Evolutionary conservation across 2,888 invertebrate genomes (phyloP).

Genomic region (Plebejus argus): DNA sequence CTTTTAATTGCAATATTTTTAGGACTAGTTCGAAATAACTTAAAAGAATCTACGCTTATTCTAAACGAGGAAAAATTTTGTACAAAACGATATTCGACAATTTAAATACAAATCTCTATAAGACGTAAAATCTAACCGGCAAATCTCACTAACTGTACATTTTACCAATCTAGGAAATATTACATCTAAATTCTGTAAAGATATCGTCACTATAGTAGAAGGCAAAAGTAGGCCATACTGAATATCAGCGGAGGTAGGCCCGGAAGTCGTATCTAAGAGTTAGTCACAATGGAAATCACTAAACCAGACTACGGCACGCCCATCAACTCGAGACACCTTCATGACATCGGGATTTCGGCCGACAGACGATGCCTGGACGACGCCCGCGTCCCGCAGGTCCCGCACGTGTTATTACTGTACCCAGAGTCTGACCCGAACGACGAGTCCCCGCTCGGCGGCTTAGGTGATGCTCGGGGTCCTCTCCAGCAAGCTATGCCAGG

Average conservation of each 20-base stretch:
- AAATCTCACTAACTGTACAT: slow-evolving; percentile 56
- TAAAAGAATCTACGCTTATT: slow-evolving; percentile 72
- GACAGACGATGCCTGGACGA: slow-evolving; percentile 76
- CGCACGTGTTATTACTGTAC: slow-evolving; percentile 90
- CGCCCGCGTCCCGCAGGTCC: slow-evolving; percentile 82
- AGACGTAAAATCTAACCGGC: slow-evolving; percentile 39
- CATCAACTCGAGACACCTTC: slow-evolving; percentile 55
- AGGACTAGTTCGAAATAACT: slow-evolving; percentile 78
- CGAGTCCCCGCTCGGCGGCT: slow-evolving; percentile 86
- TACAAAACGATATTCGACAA: slow-evolving; percentile 60
- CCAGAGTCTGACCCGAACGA: slow-evolving; percentile 93
- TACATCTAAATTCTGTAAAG: slow-evolving; percentile 40
- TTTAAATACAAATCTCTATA: slow-evolving; percentile 38
- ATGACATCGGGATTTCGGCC: slow-evolving; percentile 77
- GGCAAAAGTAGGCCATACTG: slow-evolving; percentile 65
- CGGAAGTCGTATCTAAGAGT: slow-evolving; percentile 39
- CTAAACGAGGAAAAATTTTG: slow-evolving; percentile 52
- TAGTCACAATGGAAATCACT: slow-evolving; percentile 37
- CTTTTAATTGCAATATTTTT: slow-evolving; percentile 60
- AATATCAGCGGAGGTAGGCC: slow-evolving; percentile 62
- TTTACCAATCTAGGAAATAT: slow-evolving; percentile 56
- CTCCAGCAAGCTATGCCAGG: slow-evolving; percentile 81
- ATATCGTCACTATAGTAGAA: slow-evolving; percentile 53
- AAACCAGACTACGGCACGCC: slow-evolving; percentile 53
- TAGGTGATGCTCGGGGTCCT: slow-evolving; percentile 76